These are phyloP conservation scores for Sarcophaga peregrina DNA, from an alignment of 1,140 invertebrate species.

Conservation along the genomic window DNA sequence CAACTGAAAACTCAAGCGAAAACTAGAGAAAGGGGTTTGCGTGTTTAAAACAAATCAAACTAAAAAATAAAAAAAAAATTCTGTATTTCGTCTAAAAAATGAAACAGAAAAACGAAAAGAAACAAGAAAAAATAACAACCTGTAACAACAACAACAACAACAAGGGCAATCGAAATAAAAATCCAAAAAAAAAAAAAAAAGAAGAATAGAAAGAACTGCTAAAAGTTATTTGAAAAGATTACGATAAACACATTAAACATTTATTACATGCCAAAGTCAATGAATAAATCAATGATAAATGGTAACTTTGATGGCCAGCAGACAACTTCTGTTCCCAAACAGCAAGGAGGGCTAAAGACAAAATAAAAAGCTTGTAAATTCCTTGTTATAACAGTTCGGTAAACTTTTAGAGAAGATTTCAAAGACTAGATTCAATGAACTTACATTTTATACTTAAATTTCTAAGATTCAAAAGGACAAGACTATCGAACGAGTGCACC, in stretches of 20 bases:
- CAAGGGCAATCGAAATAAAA: too few relatives aligned
- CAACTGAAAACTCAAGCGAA: background rate
- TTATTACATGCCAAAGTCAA: constrained; percentile 5
- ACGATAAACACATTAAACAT: constrained; percentile 25
- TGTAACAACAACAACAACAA: background rate
- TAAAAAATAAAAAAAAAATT: too few relatives aligned
- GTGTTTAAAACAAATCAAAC: constrained; percentile 17
- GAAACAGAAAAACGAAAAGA: background rate
- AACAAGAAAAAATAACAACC: background rate
- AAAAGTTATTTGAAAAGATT: constrained; percentile 7
- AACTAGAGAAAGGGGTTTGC: background rate
- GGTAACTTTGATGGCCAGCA: background rate
- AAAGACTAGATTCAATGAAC: too few relatives aligned
- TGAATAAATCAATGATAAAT: constrained; percentile 20
- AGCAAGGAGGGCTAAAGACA: too few relatives aligned
- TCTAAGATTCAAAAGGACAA: too few relatives aligned
- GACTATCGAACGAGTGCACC: too few relatives aligned
- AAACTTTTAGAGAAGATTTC: too few relatives aligned
- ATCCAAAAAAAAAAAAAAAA: constrained; percentile 7
- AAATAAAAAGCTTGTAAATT: too few relatives aligned
- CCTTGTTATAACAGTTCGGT: too few relatives aligned
- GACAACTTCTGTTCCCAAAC: too few relatives aligned
- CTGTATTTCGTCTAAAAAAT: too few relatives aligned
- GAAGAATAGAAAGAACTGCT: background rate
- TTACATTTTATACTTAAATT: too few relatives aligned